These are phyloP conservation scores for Lasioglossum leucozonium DNA, from an alignment of 2,888 invertebrate species.

Conservation along the genomic window DNA sequence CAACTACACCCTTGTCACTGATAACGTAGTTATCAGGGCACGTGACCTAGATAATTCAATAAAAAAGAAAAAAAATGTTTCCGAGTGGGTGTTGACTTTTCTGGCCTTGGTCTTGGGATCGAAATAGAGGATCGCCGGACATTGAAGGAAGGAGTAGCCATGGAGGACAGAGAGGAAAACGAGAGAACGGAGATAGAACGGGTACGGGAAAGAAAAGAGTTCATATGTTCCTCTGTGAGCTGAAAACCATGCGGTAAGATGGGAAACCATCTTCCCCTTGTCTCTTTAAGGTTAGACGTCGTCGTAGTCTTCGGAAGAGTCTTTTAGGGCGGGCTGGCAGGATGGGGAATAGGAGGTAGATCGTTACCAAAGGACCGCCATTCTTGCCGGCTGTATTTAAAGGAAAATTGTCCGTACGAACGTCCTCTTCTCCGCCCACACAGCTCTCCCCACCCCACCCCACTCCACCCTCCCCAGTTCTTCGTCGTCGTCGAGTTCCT, in stretches of 20 bases:
- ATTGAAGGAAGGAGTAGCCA: too few relatives aligned
- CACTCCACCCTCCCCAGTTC: too few relatives aligned
- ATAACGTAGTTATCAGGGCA: neutral
- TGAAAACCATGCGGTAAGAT: conserved; percentile 58
- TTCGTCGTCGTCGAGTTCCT: conserved; percentile 28
- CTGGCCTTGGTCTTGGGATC: neutral
- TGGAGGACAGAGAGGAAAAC: neutral
- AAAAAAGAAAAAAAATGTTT: conserved; percentile 49
- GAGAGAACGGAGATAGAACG: neutral
- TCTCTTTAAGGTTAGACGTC: conserved; percentile 61
- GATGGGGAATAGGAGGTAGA: conserved; percentile 27
- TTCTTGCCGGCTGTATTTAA: conserved; percentile 70
- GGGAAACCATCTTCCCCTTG: conserved; percentile 60
- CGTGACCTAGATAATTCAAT: neutral
- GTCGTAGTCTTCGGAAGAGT: conserved; percentile 55
- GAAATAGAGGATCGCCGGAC: conserved; percentile 1
- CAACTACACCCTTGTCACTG: neutral
- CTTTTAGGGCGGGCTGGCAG: conserved; percentile 44
- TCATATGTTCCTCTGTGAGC: conserved; percentile 42
- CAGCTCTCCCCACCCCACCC: neutral
- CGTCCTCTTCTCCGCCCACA: conserved; percentile 26
- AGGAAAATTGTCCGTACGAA: conserved; percentile 67
- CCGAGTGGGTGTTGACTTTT: conserved; percentile 62
- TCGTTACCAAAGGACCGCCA: conserved; percentile 68
- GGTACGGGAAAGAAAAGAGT: neutral